Conservation (phyloP, 1,140 invertebrate genomes). For the Contarinia nasturtii region DNA sequence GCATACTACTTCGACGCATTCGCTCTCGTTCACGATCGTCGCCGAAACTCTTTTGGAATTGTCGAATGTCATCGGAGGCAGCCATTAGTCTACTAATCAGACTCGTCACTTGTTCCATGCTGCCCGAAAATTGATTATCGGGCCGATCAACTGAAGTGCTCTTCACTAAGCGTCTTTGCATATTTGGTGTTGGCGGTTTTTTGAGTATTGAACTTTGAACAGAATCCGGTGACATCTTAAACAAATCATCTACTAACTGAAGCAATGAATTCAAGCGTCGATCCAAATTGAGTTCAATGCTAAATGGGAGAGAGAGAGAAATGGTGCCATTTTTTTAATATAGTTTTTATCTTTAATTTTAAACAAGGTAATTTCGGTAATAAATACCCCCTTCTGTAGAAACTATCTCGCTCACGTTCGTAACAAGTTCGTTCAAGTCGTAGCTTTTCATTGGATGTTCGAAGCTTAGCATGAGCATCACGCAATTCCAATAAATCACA, state of each 20-base stretch:
- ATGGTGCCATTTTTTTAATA: conserved; percentile 14
- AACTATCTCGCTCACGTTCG: conserved; percentile 60
- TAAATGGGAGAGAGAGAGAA: conserved; percentile 5
- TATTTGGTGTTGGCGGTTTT: no score
- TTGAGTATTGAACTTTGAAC: conserved; percentile 4
- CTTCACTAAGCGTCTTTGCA: no score
- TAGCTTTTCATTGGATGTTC: conserved; percentile 82
- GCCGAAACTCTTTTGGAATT: conserved; percentile 25
- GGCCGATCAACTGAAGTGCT: no score
- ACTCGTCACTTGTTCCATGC: conserved; percentile 11
- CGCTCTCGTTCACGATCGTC: conserved; percentile 29
- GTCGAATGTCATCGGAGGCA: conserved; percentile 29
- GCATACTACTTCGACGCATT: conserved; percentile 19
- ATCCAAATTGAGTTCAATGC: conserved; percentile 28
- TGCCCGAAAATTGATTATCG: conserved; percentile 16
- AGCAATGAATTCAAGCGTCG: conserved; percentile 31
- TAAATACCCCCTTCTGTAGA: background rate
- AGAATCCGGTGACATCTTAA: conserved; percentile 49
- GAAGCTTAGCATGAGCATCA: conserved; percentile 76
- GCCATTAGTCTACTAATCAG: conserved; percentile 25
- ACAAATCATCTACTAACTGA: conserved; percentile 56
- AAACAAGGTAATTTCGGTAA: no score
- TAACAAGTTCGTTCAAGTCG: conserved; percentile 67
- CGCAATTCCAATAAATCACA: conserved; percentile 71
- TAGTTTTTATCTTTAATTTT: no score